Evolutionary conservation across 2,888 invertebrate genomes (phyloP).

Genomic region (Synanthedon myopaeformis): DNA sequence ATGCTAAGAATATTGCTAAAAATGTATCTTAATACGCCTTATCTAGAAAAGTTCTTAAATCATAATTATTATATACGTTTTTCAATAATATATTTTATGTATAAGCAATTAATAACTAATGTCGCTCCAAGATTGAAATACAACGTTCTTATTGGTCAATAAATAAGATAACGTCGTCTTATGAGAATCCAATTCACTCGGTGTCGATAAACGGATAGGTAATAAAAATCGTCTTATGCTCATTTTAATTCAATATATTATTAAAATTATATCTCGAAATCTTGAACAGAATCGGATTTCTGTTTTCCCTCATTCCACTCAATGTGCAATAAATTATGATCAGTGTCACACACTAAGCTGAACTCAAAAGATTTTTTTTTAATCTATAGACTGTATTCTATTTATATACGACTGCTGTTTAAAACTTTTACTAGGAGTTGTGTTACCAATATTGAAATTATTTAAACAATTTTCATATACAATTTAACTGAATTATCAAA

Average conservation of each 20-base stretch:
- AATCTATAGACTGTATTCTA: too few species aligned
- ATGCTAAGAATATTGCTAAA: neutral
- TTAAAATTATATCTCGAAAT: slow-evolving; percentile 34
- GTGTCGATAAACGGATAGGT: slow-evolving; percentile 20
- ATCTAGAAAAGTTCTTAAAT: too few species aligned
- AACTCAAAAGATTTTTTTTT: neutral
- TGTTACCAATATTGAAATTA: too few species aligned
- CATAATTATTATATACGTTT: neutral
- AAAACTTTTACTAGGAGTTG: too few species aligned
- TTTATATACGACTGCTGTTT: too few species aligned
- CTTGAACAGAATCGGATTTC: slow-evolving; percentile 33
- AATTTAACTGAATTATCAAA: too few species aligned
- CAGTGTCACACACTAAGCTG: slow-evolving; percentile 27
- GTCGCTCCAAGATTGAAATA: slow-evolving; percentile 3
- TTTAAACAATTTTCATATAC: too few species aligned
- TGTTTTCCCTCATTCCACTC: slow-evolving; percentile 37
- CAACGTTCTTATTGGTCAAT: slow-evolving; percentile 4
- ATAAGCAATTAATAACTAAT: slow-evolving; percentile 1
- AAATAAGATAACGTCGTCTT: slow-evolving; percentile 16
- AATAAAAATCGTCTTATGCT: slow-evolving; percentile 53
- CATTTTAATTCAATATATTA: slow-evolving; percentile 52
- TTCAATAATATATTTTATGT: neutral
- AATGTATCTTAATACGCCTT: too few species aligned
- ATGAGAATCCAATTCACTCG: slow-evolving; percentile 40
- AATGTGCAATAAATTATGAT: slow-evolving; percentile 51